Conservation (phyloP, 1,140 invertebrate genomes). For the Drosophila fuyamai region DNA sequence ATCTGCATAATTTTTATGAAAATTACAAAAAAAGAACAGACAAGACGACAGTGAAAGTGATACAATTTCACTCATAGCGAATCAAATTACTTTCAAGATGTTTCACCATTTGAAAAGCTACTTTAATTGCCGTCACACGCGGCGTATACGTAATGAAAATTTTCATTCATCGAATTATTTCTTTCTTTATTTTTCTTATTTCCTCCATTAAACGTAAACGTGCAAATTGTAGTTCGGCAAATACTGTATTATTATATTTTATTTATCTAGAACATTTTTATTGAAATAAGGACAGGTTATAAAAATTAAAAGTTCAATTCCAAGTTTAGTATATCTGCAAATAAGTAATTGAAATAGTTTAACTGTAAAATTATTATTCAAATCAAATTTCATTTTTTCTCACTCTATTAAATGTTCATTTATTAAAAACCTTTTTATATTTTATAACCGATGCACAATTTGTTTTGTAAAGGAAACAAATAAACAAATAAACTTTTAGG, state of each 20-base stretch:
- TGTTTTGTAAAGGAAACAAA: background rate
- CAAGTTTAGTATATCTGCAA: too few species aligned
- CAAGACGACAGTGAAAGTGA: background rate
- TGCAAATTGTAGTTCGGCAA: too few species aligned
- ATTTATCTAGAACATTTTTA: too few species aligned
- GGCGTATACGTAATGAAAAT: conserved; percentile 32
- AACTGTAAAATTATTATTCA: too few species aligned
- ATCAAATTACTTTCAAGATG: background rate
- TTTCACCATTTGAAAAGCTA: background rate
- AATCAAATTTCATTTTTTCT: too few species aligned
- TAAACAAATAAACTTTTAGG: background rate
- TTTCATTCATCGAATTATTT: background rate
- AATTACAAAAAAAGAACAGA: conserved; percentile 21
- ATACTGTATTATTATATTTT: too few species aligned
- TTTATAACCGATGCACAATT: too few species aligned
- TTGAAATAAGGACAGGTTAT: too few species aligned
- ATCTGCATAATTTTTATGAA: conserved; percentile 81
- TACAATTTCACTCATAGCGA: conserved; percentile 18
- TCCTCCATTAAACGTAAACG: too few species aligned
- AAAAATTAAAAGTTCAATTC: too few species aligned
- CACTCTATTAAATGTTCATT: background rate
- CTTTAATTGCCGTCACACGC: conserved; percentile 28
- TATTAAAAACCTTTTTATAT: background rate
- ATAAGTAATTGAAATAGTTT: too few species aligned
- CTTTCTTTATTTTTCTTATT: background rate